These are phyloP conservation scores for Corbicula japonica DNA, from an alignment of 2,888 invertebrate genomes.

Conservation along the genomic window DNA sequence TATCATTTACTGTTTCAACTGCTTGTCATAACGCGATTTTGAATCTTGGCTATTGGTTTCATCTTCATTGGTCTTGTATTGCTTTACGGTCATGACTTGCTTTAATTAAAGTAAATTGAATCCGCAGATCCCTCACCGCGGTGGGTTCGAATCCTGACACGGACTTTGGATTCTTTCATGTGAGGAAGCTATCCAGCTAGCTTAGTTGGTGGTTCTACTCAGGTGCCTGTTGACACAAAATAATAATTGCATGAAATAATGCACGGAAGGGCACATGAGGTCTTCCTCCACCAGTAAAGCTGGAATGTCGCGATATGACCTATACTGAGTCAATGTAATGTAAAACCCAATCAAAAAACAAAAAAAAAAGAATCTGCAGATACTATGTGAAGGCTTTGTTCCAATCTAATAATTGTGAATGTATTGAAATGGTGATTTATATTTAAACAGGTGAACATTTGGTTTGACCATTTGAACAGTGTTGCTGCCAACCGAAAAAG, in stretches of 20 bases:
- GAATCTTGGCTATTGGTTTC: slow-evolving; percentile 3
- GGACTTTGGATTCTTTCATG: too few relatives aligned
- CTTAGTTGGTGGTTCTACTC: too few relatives aligned
- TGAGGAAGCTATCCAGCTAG: too few relatives aligned
- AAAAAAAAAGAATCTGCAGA: neutral
- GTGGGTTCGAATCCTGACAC: too few relatives aligned
- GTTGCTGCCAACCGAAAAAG: slow-evolving; percentile 17
- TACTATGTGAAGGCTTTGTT: neutral
- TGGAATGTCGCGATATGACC: too few relatives aligned
- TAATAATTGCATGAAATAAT: too few relatives aligned
- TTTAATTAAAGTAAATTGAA: slow-evolving; percentile 14
- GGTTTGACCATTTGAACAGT: slow-evolving; percentile 8
- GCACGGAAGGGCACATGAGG: too few relatives aligned
- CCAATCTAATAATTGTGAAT: slow-evolving; percentile 10
- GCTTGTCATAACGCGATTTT: neutral
- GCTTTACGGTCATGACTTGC: slow-evolving; percentile 5
- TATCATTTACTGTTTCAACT: slow-evolving; percentile 2
- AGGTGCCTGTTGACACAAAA: too few relatives aligned
- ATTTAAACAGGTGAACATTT: slow-evolving; percentile 18
- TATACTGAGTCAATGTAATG: too few relatives aligned
- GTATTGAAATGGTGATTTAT: slow-evolving; percentile 15
- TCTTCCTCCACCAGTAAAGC: too few relatives aligned
- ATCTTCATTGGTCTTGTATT: neutral
- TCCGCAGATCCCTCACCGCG: too few relatives aligned
- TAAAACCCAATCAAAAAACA: too few relatives aligned